Evolutionary conservation across 2,113 vertebrate genomes (phyloP), one percentile per base, ranked within the genome.

Genomic region (Siniperca knerii): DNA sequence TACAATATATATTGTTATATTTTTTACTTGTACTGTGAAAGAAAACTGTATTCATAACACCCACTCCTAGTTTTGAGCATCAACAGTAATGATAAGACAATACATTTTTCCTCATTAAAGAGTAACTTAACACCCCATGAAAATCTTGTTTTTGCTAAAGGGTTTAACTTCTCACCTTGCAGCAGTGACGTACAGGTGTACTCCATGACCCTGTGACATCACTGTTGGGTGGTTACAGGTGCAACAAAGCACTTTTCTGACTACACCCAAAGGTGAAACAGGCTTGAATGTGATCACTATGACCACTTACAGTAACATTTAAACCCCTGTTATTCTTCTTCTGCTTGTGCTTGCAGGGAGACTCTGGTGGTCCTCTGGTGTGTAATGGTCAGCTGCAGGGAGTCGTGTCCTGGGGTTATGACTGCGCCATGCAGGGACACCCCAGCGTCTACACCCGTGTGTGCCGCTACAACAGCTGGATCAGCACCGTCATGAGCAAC

Each of bases 291-390:
- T 12, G 6, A 12, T 70, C 10, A 37, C 2, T 13, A 9, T 55
- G 35, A 67, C 52, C 13, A 16, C 40, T 20, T 9, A 3, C 1
- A 40, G 25, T 48, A 33, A 42, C 25, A n/a, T 78, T 29, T 25
- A 61, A 66, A 13, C 2, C 44, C 0, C 18, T 52, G 52, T 54
- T 66, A 3, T 4, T 48, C 6, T 44, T 4, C 29, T 44, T 62
- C 50, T 62, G 8, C 21, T 12, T 66, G 52, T 81, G 69, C 70
- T 71, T 71, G 64, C 93, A 97, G 96, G 94, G 90, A 4, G 96
- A 97, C 92, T 96, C 96, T 0, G 96, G 96, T 0, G 96, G 96
- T 4, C 96, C 96, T 40, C 94, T 97, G 65, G 96, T 95, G 44
- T 97, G 96, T 55, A 85, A 93, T 0, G 93, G 95, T 8, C 0